A percentile compares a stretch with the other conserved stretches of the same genome.
These are phyloP conservation scores for Elgaria multicarinata DNA, from an alignment of 2,113 vertebrate species.

Conservation along the genomic window DNA sequence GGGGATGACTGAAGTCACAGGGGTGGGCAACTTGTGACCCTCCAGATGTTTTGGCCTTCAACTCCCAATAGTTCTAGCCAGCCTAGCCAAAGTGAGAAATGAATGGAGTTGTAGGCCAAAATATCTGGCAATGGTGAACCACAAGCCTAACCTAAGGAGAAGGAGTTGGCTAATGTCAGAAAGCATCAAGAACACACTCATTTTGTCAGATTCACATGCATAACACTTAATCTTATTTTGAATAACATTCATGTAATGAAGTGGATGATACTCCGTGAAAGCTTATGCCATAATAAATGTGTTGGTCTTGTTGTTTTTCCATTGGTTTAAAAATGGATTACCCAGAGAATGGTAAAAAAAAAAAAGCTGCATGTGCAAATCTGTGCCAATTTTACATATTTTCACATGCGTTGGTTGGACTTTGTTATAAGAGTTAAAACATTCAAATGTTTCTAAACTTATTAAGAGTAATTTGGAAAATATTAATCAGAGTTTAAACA, in stretches of 20 bases:
- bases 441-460: background rate
- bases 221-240: background rate
- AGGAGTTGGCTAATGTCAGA: background rate
- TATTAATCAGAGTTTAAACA: background rate
- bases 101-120: no score
- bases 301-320: background rate
- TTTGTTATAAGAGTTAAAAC: background rate
- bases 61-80: no score
- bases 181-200: background rate
- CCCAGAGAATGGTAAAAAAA: background rate
- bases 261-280: no score
- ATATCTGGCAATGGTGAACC: no score
- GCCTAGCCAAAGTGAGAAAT: no score
- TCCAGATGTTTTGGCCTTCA: no score
- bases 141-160: no score
- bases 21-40: no score
- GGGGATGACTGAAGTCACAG: no score
- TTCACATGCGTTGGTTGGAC: background rate
- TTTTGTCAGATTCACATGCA: background rate
- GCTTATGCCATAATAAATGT: no score
- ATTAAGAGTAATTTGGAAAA: background rate
- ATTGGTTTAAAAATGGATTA: background rate
- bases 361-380: background rate
- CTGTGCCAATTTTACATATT: no score
- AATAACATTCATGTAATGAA: background rate